phyloP scores from a whole-genome alignment of 2,113 vertebrate genomes.

The Rhinolophus ferrumequinum region DNA sequence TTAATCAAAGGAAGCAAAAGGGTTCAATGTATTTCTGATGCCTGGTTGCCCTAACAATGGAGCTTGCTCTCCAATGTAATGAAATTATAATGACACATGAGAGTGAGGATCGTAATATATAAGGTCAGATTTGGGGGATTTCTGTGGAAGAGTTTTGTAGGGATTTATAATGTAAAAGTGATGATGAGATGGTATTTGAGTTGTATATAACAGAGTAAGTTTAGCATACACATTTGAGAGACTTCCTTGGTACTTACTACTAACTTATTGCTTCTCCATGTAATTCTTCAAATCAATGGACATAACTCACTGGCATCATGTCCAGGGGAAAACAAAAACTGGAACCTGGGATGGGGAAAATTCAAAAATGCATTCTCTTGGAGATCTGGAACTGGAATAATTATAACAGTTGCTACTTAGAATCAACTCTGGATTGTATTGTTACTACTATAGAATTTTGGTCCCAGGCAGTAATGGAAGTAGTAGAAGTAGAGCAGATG shows the following conservation, averaged over 20 bases:
- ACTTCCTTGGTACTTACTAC: neutral
- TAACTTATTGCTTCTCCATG: neutral
- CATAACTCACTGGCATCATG: neutral
- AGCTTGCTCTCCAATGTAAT: neutral
- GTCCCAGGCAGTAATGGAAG: neutral
- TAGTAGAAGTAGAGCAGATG: neutral
- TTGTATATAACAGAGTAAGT: neutral
- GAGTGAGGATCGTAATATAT: neutral
- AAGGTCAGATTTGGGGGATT: neutral
- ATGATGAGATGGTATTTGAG: neutral
- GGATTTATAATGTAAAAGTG: neutral
- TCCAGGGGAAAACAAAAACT: neutral
- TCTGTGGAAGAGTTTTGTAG: neutral
- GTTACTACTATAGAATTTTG: neutral
- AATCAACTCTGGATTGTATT: neutral
- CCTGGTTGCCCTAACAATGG: neutral
- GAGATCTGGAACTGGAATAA: neutral
- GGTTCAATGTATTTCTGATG: neutral
- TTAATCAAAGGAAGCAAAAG: conserved; percentile 47
- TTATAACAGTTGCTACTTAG: neutral
- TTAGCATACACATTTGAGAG: neutral
- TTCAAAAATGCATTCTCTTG: neutral
- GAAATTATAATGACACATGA: neutral
- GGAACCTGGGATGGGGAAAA: neutral
- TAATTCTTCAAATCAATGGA: neutral